Percentiles rank a stretch among this genome's conserved stretches.
Conservation (phyloP, 2,113 vertebrate species). For the Zosterops lateralis region DNA sequence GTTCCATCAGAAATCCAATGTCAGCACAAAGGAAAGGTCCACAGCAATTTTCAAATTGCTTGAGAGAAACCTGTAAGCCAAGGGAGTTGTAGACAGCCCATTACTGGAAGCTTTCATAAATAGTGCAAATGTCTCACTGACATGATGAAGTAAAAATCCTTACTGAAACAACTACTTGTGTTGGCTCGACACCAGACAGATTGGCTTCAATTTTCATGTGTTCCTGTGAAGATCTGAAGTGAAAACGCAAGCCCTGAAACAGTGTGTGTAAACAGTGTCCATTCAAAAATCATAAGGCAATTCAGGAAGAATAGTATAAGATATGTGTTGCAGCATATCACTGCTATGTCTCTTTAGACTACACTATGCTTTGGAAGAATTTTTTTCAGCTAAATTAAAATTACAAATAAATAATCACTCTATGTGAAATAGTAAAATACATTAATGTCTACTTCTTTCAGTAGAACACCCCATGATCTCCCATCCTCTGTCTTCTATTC, state of each 20-base stretch:
- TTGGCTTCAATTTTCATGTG: constrained; percentile 87
- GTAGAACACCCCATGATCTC: constrained; percentile 50
- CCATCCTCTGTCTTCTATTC: constrained; percentile 75
- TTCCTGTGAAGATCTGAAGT: constrained; percentile 76
- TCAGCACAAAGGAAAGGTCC: not conserved
- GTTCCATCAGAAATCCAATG: not conserved
- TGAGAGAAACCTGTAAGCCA: not conserved
- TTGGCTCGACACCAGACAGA: constrained; percentile 87
- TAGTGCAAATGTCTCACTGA: not conserved
- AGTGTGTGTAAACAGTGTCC: not conserved
- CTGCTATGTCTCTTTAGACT: not conserved
- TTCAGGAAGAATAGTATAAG: not conserved
- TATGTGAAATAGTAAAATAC: not conserved
- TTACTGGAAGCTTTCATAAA: not conserved
- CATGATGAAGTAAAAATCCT: constrained; percentile 18
- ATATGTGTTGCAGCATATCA: not conserved
- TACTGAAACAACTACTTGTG: constrained; percentile 85
- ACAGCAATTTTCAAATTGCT: not conserved
- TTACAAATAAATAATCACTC: not conserved
- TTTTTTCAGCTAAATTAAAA: not conserved
- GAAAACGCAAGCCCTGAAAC: not conserved
- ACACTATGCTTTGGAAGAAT: not conserved
- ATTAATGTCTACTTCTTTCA: constrained; percentile 70
- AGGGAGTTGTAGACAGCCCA: not conserved
- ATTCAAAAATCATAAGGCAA: not conserved